Evolutionary conservation across 2,888 invertebrate genomes (phyloP).

Genomic region (Creontiades dilutus): DNA sequence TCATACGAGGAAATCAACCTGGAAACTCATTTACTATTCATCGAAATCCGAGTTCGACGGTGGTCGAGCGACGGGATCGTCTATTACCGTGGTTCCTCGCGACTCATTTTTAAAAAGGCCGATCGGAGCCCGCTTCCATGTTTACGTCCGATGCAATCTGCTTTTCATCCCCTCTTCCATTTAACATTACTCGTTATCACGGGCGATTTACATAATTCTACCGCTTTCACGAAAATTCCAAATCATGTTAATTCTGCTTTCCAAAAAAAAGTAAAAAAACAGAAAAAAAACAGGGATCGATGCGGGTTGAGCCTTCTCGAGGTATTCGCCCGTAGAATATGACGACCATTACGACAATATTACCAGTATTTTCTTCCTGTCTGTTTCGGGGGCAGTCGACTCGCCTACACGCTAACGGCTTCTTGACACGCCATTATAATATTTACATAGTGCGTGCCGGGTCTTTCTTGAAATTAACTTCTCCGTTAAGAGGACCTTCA

Average conservation of each 20-base stretch:
- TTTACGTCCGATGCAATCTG: constrained; percentile 2
- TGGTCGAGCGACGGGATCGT: not conserved
- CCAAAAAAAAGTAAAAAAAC: not conserved
- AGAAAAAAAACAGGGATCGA: no score
- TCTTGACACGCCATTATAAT: not conserved
- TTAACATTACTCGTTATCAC: constrained; percentile 9
- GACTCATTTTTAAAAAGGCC: not conserved
- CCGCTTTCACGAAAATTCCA: not conserved
- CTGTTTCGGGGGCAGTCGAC: not conserved
- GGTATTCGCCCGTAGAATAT: not conserved
- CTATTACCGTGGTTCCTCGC: not conserved
- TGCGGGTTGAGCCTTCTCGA: not conserved
- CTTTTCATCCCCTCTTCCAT: constrained; percentile 2
- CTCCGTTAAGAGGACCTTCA: not conserved
- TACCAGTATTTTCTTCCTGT: not conserved
- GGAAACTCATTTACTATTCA: no score
- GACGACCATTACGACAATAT: constrained; percentile 1
- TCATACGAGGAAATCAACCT: no score
- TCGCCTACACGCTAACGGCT: constrained; percentile 9
- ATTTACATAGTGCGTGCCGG: constrained; percentile 13
- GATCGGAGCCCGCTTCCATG: not conserved
- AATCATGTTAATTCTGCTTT: not conserved
- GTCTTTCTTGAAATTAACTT: not conserved
- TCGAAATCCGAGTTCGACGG: no score
- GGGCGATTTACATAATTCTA: constrained; percentile 14